These are phyloP conservation scores for Drosophila emarginata DNA, from an alignment of 2,888 invertebrate species.

Conservation along the genomic window DNA sequence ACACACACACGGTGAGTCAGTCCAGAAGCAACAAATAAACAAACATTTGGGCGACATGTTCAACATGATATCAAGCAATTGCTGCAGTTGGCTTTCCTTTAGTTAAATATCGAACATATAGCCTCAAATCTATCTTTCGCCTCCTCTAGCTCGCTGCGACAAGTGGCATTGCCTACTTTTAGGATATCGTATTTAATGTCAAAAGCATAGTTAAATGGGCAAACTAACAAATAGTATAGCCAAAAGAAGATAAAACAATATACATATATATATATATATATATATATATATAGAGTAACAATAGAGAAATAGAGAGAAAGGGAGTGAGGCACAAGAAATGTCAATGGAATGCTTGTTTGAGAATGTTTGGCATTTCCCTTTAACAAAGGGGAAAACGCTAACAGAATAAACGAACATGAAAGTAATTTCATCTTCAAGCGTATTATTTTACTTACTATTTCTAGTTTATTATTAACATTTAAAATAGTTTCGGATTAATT, in stretches of 20 bases:
- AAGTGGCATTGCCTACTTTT: constrained; percentile 56
- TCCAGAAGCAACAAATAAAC: constrained; percentile 17
- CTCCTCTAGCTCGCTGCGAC: constrained; percentile 23
- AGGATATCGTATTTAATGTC: constrained; percentile 18
- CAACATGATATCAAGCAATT: constrained; percentile 11
- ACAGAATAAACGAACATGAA: not conserved
- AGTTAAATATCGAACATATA: constrained; percentile 40
- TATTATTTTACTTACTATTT: not conserved
- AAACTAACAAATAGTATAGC: not conserved
- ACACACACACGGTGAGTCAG: constrained; percentile 15
- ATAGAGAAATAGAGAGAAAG: not conserved
- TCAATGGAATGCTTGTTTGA: not conserved
- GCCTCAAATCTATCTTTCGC: not conserved
- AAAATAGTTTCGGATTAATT: too few relatives aligned
- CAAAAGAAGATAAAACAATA: not conserved
- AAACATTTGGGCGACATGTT: constrained; percentile 21
- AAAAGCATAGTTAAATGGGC: not conserved
- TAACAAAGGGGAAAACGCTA: not conserved
- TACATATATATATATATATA: too few relatives aligned
- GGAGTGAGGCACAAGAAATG: not conserved
- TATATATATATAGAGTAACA: not conserved
- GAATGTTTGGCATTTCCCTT: not conserved
- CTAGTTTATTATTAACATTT: too few relatives aligned
- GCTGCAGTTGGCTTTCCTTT: constrained; percentile 52
- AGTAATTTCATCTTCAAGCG: not conserved